Evolutionary conservation across 2,888 invertebrate species (phyloP).

Genomic region (Mantis religiosa): DNA sequence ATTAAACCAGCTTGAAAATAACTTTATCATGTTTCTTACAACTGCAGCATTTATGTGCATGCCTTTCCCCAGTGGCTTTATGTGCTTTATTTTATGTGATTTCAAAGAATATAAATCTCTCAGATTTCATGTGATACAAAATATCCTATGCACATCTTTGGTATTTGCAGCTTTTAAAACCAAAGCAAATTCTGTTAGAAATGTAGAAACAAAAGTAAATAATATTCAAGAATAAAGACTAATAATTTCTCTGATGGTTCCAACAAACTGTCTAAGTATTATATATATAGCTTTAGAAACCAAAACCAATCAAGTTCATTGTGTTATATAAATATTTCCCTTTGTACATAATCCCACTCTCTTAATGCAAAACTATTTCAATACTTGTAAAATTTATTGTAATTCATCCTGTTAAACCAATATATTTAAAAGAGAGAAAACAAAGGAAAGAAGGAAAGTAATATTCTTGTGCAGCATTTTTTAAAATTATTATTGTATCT

Average conservation of each 20-base stretch:
- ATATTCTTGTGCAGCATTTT: neutral
- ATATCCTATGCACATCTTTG: neutral
- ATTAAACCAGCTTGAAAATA: too few species aligned
- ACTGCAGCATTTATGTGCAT: too few species aligned
- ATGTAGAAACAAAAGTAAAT: neutral
- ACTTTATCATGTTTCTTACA: too few species aligned
- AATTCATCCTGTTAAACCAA: neutral
- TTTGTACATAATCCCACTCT: neutral
- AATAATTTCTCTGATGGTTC: neutral
- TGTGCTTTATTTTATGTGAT: too few species aligned
- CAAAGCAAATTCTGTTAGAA: neutral
- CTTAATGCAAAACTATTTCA: neutral
- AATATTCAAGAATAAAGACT: neutral
- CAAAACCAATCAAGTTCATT: neutral
- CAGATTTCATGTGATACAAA: neutral
- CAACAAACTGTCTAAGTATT: neutral
- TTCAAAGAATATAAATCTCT: too few species aligned
- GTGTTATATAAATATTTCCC: neutral
- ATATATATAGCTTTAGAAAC: neutral
- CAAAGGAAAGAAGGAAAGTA: neutral
- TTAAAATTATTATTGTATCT: neutral
- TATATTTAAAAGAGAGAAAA: neutral
- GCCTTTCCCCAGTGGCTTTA: too few species aligned
- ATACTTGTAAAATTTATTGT: neutral
- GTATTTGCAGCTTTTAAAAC: neutral